A percentile compares a stretch with the other conserved stretches of the same genome.
These are phyloP conservation scores for Lomographa bimaculata DNA, from an alignment of 2,888 invertebrate genomes.

Conservation along the genomic window DNA sequence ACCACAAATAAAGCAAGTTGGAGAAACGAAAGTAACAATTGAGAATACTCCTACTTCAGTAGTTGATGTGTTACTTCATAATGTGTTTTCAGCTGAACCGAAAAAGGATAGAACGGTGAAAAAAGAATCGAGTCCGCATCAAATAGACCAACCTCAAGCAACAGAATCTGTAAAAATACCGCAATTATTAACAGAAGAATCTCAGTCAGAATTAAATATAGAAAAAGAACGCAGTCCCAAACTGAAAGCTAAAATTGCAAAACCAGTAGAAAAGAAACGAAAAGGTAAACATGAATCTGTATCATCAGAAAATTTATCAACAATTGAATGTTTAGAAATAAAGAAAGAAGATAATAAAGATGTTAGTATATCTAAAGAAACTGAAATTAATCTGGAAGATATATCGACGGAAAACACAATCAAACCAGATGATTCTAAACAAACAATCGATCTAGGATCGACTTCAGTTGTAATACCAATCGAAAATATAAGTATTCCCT, in stretches of 20 bases:
- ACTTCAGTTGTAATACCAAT: neutral
- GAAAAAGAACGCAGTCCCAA: slow-evolving; percentile 41
- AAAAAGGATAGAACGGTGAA: no score
- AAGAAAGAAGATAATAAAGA: slow-evolving; percentile 9
- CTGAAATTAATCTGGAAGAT: slow-evolving; percentile 15
- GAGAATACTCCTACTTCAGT: slow-evolving; percentile 16
- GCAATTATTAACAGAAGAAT: no score
- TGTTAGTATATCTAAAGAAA: neutral
- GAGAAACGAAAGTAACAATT: slow-evolving; percentile 2
- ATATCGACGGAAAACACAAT: neutral
- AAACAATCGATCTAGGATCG: neutral
- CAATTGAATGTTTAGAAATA: slow-evolving; percentile 7
- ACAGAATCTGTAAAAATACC: slow-evolving; percentile 3
- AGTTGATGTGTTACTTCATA: slow-evolving; percentile 1
- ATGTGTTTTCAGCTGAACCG: neutral
- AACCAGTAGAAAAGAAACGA: slow-evolving; percentile 65
- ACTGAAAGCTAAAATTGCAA: slow-evolving; percentile 62
- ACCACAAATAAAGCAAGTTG: slow-evolving; percentile 20
- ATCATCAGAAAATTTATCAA: slow-evolving; percentile 3
- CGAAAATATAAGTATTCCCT: slow-evolving; percentile 19
- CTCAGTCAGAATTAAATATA: no score
- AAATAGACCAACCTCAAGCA: no score
- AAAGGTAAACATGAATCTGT: slow-evolving; percentile 42
- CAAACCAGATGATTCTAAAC: slow-evolving; percentile 1
- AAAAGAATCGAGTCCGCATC: no score